Conservation (phyloP, 2,888 invertebrate genomes). For the Melikaiella ostensackeni region DNA sequence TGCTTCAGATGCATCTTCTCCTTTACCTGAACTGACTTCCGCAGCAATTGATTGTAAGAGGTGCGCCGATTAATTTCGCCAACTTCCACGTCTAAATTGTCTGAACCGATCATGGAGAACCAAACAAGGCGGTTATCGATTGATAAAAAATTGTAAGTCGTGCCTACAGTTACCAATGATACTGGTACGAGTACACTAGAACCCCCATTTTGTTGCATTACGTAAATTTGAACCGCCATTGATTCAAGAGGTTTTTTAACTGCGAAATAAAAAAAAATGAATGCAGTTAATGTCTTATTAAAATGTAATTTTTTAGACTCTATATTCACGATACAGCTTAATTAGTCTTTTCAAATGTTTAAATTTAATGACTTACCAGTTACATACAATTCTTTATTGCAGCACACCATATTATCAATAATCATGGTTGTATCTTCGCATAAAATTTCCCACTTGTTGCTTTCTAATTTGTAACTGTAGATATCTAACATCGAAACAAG, state of each 20-base stretch:
- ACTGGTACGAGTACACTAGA: neutral
- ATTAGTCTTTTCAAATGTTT: neutral
- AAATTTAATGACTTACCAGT: neutral
- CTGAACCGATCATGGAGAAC: neutral
- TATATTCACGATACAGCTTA: neutral
- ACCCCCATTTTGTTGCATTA: neutral
- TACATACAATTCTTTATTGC: neutral
- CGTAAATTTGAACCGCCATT: neutral
- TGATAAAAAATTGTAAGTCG: neutral
- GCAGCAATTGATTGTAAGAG: neutral
- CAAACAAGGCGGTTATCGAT: slow-evolving; percentile 29
- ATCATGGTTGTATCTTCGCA: neutral
- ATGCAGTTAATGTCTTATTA: neutral
- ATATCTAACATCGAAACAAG: slow-evolving; percentile 16
- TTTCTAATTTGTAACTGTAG: slow-evolving; percentile 26
- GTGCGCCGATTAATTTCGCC: neutral
- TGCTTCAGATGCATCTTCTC: neutral
- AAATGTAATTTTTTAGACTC: neutral
- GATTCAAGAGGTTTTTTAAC: neutral
- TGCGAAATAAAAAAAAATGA: neutral
- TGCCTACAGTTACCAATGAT: neutral
- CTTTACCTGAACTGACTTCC: neutral
- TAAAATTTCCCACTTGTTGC: slow-evolving; percentile 12
- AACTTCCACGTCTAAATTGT: neutral
- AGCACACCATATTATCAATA: neutral